phyloP scores from a whole-genome alignment of 2,888 invertebrate species.

The Drosophila silvestris region DNA sequence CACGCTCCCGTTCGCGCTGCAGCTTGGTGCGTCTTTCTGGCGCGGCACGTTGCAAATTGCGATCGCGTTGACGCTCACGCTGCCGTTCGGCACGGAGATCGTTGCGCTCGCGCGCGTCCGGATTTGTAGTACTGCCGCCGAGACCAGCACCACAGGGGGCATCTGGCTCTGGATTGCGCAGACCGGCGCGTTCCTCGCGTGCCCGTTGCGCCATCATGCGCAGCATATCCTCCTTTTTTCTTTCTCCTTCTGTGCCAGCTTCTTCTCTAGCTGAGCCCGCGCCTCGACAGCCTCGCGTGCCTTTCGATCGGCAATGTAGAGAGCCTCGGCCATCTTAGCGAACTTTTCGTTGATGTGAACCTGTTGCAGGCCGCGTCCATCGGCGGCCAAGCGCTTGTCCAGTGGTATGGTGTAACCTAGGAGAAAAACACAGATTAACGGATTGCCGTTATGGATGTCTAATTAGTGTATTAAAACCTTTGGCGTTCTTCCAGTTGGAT shows the following conservation, averaged over 20 bases:
- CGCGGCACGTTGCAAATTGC: conserved; percentile 96
- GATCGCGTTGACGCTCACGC: conserved; percentile 95
- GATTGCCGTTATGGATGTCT: background rate
- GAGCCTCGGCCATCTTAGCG: conserved; percentile 98
- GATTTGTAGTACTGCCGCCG: conserved; percentile 49
- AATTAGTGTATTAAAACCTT: conserved; percentile 85
- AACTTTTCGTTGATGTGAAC: conserved; percentile 99
- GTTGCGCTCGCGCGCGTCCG: conserved; percentile 92
- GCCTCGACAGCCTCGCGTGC: conserved; percentile 99
- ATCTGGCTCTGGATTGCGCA: conserved; percentile 85
- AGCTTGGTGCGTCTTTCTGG: conserved; percentile 97
- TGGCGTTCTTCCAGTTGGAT: conserved; percentile 99
- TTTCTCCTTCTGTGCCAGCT: conserved; percentile 98
- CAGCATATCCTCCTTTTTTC: conserved; percentile 98
- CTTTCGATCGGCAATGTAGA: conserved; percentile 98
- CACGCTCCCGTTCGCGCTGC: conserved; percentile 96
- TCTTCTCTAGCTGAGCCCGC: conserved; percentile 97
- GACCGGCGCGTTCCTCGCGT: conserved; percentile 96
- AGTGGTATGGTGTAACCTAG: conserved; percentile 94
- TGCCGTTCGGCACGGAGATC: conserved; percentile 94
- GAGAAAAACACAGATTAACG: background rate
- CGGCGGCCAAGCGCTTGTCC: conserved; percentile 98
- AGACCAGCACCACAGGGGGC: conserved; percentile 50
- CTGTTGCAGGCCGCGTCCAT: conserved; percentile 98
- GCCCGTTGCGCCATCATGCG: conserved; percentile 97